Percentiles rank a stretch among this genome's conserved stretches.
Conservation (phyloP, 2,113 vertebrate genomes). For the Apistogramma diplotaenia region DNA sequence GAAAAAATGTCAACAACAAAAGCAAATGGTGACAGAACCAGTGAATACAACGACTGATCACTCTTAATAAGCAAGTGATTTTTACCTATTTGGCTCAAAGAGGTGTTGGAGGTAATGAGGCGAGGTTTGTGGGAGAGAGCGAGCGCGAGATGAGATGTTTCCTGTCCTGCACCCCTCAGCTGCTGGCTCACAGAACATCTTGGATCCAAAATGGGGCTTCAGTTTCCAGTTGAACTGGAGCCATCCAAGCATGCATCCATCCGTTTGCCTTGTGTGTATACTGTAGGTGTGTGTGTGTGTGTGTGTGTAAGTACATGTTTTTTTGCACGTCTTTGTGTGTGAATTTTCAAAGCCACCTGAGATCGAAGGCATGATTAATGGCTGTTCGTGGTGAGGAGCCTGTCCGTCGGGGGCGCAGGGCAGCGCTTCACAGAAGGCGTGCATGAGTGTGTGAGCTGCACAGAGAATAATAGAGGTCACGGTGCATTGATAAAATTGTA, state of each 20-base stretch:
- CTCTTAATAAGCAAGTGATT: slow-evolving; percentile 32
- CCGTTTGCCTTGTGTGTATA: not conserved
- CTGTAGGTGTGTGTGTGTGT: not conserved
- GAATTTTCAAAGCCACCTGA: slow-evolving; percentile 44
- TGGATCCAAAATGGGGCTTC: slow-evolving; percentile 55
- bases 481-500: slow-evolving; percentile 2
- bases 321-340: not conserved
- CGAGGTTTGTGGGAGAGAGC: slow-evolving; percentile 26
- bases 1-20: not conserved
- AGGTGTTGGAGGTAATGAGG: slow-evolving; percentile 57
- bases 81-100: slow-evolving; percentile 38
- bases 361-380: slow-evolving; percentile 76
- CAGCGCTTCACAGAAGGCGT: slow-evolving; percentile 26
- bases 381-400: slow-evolving; percentile 51
- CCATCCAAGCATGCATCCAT: slow-evolving; percentile 49
- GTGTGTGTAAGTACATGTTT: not conserved
- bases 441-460: not conserved
- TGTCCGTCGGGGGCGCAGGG: slow-evolving; percentile 59
- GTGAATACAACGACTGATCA: slow-evolving; percentile 6
- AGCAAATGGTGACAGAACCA: not conserved
- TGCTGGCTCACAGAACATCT: slow-evolving; percentile 58
- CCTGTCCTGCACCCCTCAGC: slow-evolving; percentile 50
- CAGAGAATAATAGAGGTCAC: slow-evolving; percentile 13
- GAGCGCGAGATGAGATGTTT: slow-evolving; percentile 47
- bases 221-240: slow-evolving; percentile 71